Evolutionary conservation across 2,797 vertebrate species (phyloP), one percentile per base, ranked within the genome.

Genomic region (Yasuhikotakia modesta): DNA sequence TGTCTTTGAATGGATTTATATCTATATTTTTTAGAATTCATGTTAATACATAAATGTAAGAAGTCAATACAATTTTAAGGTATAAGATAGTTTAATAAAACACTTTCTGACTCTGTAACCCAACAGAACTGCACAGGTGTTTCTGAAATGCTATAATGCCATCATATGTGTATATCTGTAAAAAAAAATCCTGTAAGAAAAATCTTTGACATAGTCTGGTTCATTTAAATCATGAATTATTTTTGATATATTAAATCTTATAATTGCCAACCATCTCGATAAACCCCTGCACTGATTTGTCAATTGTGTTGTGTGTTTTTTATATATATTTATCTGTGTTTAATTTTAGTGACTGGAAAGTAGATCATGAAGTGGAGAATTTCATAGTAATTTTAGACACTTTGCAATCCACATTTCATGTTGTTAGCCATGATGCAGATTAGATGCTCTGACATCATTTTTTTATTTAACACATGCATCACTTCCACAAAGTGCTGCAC

Each of bases 401-500:
- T 16, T 66, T 57, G 11, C 73, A 66, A 11, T 75, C 24, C 2
- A 30, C 35, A n/a, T 61, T 76, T 60, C 3, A 69, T 69, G 24
- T n/a, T 75, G 35, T 12, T 24, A 43, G 24, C 32, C 43, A 24
- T 35, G 14, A 35, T 76, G 24, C 43, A 50, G 0, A 0, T 77
- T 8, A 35, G 50, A 69, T 61, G 22, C 24, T 39, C 19, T 2
- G 24, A 65, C 30, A 4, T 58, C 7, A 57, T n/a, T 53, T 69
- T n/a, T 66, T 67, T 24, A 32, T 67, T 46, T 76, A 30, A 76
- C 63, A 60, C 65, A 60, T 61, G 30, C 50, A 45, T 55, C 16
- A 13, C 27, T 73, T 27, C 21, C 16, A 35, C 27, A 52, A 61
- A 77, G 16, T 50, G 66, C 46, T 35, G 24, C 6, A n/a, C 45